Percentiles rank a stretch among this genome's conserved stretches.
Conservation (phyloP, 2,888 invertebrate species). For the Callosobruchus maculatus region DNA sequence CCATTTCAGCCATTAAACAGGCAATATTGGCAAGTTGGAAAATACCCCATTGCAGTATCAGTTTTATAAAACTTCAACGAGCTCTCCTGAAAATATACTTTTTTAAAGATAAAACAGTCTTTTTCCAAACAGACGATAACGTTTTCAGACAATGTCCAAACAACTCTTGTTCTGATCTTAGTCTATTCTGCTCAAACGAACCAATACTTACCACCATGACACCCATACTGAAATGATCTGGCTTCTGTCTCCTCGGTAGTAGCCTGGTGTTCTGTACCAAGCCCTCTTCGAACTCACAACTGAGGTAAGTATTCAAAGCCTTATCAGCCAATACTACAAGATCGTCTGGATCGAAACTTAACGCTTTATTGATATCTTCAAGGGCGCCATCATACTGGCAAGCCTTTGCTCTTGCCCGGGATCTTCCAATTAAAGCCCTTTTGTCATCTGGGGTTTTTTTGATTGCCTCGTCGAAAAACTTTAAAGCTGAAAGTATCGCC, state of each 20-base stretch:
- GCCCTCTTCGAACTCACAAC: constrained; percentile 45
- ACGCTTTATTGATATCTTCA: constrained; percentile 52
- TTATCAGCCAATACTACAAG: constrained; percentile 39
- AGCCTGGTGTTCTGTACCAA: constrained; percentile 39
- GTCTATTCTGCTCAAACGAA: background rate
- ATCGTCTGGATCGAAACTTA: constrained; percentile 37
- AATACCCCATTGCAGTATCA: too few relatives aligned
- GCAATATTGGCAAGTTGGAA: too few relatives aligned
- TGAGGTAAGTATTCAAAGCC: constrained; percentile 41
- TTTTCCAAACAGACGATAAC: too few relatives aligned
- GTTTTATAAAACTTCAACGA: too few relatives aligned
- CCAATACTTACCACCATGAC: constrained; percentile 40
- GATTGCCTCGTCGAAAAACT: constrained; percentile 40
- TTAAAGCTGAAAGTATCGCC: constrained; percentile 30
- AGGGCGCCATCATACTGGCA: constrained; percentile 55
- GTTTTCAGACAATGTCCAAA: too few relatives aligned
- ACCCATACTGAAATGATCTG: constrained; percentile 45
- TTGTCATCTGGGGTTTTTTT: constrained; percentile 48
- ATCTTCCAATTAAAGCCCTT: constrained; percentile 54
- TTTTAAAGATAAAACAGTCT: too few relatives aligned
- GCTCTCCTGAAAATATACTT: too few relatives aligned
- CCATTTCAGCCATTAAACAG: too few relatives aligned
- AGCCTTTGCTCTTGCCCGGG: constrained; percentile 54
- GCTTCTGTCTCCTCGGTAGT: constrained; percentile 39
- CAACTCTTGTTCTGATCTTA: too few relatives aligned